Conservation (phyloP, 2,113 vertebrate species). For the Passer montanus region DNA sequence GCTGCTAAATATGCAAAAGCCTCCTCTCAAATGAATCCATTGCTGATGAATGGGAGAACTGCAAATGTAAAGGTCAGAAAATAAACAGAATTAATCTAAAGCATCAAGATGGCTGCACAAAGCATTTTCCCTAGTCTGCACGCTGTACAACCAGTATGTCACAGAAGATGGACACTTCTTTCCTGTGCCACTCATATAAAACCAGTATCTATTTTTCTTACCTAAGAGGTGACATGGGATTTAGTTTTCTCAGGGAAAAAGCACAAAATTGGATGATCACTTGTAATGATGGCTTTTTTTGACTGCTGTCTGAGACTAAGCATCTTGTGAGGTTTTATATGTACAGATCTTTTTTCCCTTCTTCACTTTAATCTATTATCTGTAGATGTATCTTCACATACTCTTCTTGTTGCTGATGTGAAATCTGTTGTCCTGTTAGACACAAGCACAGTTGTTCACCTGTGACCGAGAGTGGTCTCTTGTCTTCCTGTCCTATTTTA, state of each 20-base stretch:
- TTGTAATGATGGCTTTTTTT: not conserved
- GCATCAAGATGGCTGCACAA: not conserved
- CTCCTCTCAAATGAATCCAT: not conserved
- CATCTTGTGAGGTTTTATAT: not conserved
- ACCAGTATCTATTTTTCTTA: not conserved
- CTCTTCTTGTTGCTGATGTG: not conserved
- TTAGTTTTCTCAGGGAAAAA: not conserved
- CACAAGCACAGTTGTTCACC: not conserved
- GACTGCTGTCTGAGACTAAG: not conserved
- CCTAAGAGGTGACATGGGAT: not conserved
- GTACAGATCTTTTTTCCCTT: not conserved
- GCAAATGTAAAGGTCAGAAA: conserved; percentile 18
- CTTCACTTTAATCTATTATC: not conserved
- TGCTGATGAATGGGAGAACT: not conserved
- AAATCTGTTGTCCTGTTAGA: not conserved
- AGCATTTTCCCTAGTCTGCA: not conserved
- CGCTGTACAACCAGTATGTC: not conserved
- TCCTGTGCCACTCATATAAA: not conserved
- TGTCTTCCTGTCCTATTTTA: not conserved
- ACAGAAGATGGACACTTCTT: not conserved
- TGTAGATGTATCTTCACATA: not conserved
- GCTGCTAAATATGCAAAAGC: not conserved
- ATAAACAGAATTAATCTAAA: conserved; percentile 23
- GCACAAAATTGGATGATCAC: not conserved
- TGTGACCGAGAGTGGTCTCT: not conserved